A percentile compares a stretch with the other conserved stretches of the same genome.
Conservation (phyloP, 1,140 invertebrate species). For the Catajapyx aquilonaris region DNA sequence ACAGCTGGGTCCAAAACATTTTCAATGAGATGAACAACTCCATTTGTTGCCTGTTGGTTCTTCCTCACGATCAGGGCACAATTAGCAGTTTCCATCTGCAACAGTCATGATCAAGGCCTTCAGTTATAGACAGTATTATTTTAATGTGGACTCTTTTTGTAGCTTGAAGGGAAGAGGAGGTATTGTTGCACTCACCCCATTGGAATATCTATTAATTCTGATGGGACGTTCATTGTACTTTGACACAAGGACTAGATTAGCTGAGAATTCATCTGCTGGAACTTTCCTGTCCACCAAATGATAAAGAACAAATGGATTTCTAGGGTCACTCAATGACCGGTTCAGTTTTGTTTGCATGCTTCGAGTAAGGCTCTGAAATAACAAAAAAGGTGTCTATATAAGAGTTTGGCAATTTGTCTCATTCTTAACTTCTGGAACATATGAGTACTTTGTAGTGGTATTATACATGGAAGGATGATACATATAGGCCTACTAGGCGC, state of each 20-base stretch:
- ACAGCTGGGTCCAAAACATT: slow-evolving; percentile 33
- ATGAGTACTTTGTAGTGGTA: no score
- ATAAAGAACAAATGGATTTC: slow-evolving; percentile 22
- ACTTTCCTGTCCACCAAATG: slow-evolving; percentile 21
- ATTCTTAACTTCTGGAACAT: no score
- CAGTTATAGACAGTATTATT: slow-evolving; percentile 2
- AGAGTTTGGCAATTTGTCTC: no score
- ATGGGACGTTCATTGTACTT: slow-evolving; percentile 17
- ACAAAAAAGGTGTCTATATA: no score
- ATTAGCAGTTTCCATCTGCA: slow-evolving; percentile 30
- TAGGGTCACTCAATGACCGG: slow-evolving; percentile 12
- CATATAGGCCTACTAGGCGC: no score
- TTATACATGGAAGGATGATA: no score
- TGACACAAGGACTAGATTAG: slow-evolving; percentile 18
- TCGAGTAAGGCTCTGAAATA: slow-evolving; percentile 13
- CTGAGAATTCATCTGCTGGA: slow-evolving; percentile 20
- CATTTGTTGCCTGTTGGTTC: slow-evolving; percentile 37
- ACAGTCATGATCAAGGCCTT: slow-evolving; percentile 1
- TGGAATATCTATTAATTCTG: slow-evolving; percentile 25
- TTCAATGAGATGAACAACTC: slow-evolving; percentile 44
- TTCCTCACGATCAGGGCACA: slow-evolving; percentile 26
- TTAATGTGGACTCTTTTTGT: neutral
- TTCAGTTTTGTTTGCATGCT: slow-evolving; percentile 14
- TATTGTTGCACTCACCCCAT: slow-evolving; percentile 18
- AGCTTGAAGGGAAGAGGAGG: slow-evolving; percentile 1